phyloP scores from a whole-genome alignment of 2,888 invertebrate genomes.

The Ennomos quercinarius region DNA sequence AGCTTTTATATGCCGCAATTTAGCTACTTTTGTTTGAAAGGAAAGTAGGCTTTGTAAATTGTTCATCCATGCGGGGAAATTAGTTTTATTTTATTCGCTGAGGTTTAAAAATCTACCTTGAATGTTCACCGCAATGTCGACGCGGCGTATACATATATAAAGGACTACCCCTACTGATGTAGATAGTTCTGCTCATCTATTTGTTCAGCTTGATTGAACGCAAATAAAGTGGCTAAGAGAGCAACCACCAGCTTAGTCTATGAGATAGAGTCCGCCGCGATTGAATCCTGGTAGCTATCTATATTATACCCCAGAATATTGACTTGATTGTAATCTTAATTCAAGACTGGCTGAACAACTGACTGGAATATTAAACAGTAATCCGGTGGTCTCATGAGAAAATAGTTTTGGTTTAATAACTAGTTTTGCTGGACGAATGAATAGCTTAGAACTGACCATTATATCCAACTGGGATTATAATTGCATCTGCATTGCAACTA shows the following conservation, averaged over 20 bases:
- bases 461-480: constrained; percentile 10
- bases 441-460: neutral
- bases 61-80: constrained; percentile 6
- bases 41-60: neutral
- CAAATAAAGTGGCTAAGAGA: constrained; percentile 67
- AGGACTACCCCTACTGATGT: constrained; percentile 25
- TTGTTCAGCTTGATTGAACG: constrained; percentile 57
- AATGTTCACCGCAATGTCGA: constrained; percentile 27
- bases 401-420: constrained; percentile 18
- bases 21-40: constrained; percentile 2
- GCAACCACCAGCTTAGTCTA: constrained; percentile 58
- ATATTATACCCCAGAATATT: constrained; percentile 63
- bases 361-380: constrained; percentile 64
- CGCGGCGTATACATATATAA: constrained; percentile 9
- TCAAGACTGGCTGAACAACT: constrained; percentile 56
- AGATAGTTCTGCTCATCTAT: constrained; percentile 37
- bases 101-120: constrained; percentile 9
- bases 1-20: constrained; percentile 2
- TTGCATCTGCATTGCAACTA: constrained; percentile 25
- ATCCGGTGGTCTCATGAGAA: constrained; percentile 30
- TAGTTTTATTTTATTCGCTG: constrained; percentile 17
- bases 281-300: constrained; percentile 55
- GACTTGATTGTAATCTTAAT: constrained; percentile 68
- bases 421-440: constrained; percentile 32
- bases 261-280: constrained; percentile 60